Conservation (phyloP, 2,888 invertebrate species). For the Epinotia nisella region DNA sequence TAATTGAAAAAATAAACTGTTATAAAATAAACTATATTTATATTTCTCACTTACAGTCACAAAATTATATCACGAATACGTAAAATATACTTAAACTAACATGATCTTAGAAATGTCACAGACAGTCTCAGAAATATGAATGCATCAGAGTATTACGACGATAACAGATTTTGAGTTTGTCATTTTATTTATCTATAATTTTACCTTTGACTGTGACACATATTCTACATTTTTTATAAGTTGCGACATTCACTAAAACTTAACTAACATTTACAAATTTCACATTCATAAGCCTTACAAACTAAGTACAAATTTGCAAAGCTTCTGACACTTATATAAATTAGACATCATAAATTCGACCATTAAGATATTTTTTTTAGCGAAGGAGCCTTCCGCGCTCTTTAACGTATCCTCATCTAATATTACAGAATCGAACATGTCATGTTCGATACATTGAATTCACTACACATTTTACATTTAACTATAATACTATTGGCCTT, state of each 20-base stretch:
- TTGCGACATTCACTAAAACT: constrained; percentile 27
- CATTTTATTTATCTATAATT: background rate
- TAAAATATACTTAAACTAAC: constrained; percentile 31
- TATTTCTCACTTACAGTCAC: constrained; percentile 36
- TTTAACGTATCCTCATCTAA: too few species aligned
- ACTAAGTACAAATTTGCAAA: constrained; percentile 26
- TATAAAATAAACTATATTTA: constrained; percentile 39
- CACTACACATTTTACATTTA: too few species aligned
- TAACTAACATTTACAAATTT: constrained; percentile 11
- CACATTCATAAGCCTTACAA: constrained; percentile 9
- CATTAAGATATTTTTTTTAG: too few species aligned
- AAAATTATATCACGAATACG: constrained; percentile 35
- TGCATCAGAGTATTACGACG: background rate
- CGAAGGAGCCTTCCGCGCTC: too few species aligned
- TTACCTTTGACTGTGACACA: background rate
- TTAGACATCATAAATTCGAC: constrained; percentile 3
- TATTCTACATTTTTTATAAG: background rate
- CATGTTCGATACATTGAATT: too few species aligned
- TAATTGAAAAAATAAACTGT: background rate
- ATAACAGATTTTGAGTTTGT: background rate
- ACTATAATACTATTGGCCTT: too few species aligned
- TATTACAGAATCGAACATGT: too few species aligned
- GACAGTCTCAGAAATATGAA: constrained; percentile 1
- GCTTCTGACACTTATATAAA: constrained; percentile 22
- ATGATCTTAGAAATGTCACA: constrained; percentile 9